Base-by-base conservation (phyloP, 2,113 vertebrate genomes). In the Varanus komodoensis region DNA sequence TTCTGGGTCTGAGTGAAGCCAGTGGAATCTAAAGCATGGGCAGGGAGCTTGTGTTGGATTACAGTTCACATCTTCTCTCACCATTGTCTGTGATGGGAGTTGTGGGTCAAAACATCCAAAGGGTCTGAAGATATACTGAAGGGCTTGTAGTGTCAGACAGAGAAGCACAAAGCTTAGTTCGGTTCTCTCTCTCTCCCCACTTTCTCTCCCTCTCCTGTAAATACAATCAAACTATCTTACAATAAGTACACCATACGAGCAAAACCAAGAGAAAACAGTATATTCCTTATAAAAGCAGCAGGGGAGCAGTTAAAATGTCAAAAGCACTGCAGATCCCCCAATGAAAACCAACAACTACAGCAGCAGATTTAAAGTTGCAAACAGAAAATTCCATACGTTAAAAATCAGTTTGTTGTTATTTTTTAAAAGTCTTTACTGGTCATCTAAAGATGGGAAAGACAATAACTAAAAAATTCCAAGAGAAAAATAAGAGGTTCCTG, bases 381-480 rank as follows among this genome's bases (percentile, higher is more conserved):
- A 44, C 34, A 68, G 8, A 11, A 27, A 67, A 38, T 64, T 3
- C 12, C 57, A 67, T 82, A 5, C n/a, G 8, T 84, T 25, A 68
- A 67, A 34, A 27, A 29, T n/a, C 34, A 25, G 57, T 9, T 38
- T 14, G 52, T 61, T n/a, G 3, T 61, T 34, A 6, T 54, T 54
- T 54, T 54, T 54, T 54, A 6, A 6, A 54, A 54, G 2, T 71
- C 23, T 61, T 73, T n/a, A 14, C 27, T 9, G 38, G 32, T 52
- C 52, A 17, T 61, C n/a, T 44, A 61, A 79, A 80, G 14, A 3
- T 44, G 4, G 12, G 57, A 91, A 96, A 21, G 52, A 75, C 84
- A 92, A 89, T 79, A 82, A 50, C 21, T 91, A 44, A 87, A 87
- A 93, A 92, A 86, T 92, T 82, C 75, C 54, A 75, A 81, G 87